These are phyloP conservation scores for Torymus aiolomorphi DNA, from an alignment of 2,888 invertebrate genomes.

Conservation along the genomic window DNA sequence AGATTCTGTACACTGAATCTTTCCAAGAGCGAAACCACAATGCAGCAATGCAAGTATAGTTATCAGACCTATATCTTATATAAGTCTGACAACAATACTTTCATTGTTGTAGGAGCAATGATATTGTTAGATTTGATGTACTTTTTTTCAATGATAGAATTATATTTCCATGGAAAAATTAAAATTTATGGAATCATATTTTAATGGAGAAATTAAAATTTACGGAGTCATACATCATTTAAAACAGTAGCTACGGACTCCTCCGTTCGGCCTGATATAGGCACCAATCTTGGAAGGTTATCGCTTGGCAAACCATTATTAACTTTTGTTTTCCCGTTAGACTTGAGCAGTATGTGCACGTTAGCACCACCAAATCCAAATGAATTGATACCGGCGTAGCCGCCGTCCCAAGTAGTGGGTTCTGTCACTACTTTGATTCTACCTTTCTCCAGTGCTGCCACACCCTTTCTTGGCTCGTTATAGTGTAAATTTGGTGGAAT, in stretches of 20 bases:
- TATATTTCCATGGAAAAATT: too few relatives aligned
- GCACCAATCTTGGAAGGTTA: slow-evolving; percentile 83
- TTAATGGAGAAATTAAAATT: background rate
- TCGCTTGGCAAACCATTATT: slow-evolving; percentile 79
- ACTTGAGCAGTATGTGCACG: slow-evolving; percentile 82
- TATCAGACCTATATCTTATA: too few relatives aligned
- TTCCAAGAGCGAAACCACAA: too few relatives aligned
- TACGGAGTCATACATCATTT: slow-evolving; percentile 78
- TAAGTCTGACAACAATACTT: too few relatives aligned
- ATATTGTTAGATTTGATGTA: too few relatives aligned
- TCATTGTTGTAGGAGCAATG: too few relatives aligned
- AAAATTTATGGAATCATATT: too few relatives aligned
- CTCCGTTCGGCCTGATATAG: slow-evolving; percentile 85
- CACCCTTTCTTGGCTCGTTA: slow-evolving; percentile 79
- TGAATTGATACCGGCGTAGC: slow-evolving; percentile 88
- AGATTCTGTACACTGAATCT: too few relatives aligned
- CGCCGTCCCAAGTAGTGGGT: slow-evolving; percentile 82
- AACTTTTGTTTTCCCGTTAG: slow-evolving; percentile 79
- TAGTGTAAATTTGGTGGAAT: slow-evolving; percentile 92
- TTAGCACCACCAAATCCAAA: slow-evolving; percentile 96
- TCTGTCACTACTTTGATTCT: slow-evolving; percentile 84
- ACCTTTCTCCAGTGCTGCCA: slow-evolving; percentile 79
- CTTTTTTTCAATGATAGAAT: too few relatives aligned
- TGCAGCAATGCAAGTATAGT: too few relatives aligned
- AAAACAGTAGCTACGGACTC: slow-evolving; percentile 75